A percentile compares a stretch with the other conserved stretches of the same genome.
These are phyloP conservation scores for Cydia fagiglandana DNA, from an alignment of 1,140 invertebrate genomes.

Conservation along the genomic window DNA sequence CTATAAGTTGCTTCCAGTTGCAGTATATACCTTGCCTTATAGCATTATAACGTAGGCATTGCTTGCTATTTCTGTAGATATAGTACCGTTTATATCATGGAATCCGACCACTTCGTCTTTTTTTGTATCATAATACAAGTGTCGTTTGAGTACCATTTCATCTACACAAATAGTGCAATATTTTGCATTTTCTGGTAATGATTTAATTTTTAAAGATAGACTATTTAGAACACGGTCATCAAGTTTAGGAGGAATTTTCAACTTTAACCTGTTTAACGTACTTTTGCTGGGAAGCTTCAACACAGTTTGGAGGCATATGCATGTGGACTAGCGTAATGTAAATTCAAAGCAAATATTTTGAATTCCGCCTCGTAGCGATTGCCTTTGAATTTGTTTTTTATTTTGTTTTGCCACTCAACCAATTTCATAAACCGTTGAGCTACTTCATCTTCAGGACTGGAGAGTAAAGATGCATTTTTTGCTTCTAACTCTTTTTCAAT, in stretches of 20 bases:
- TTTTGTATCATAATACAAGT: constrained; percentile 38
- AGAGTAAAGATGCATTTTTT: neutral
- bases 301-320: neutral
- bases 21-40: constrained; percentile 34
- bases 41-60: constrained; percentile 42
- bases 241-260: constrained; percentile 35
- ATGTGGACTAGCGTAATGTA: constrained; percentile 33
- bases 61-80: constrained; percentile 37
- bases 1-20: constrained; percentile 48
- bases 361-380: constrained; percentile 27
- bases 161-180: constrained; percentile 19
- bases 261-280: constrained; percentile 34
- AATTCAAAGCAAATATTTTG: constrained; percentile 35
- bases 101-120: constrained; percentile 45
- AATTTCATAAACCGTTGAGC: constrained; percentile 34
- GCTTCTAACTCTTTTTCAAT: neutral
- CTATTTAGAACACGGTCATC: constrained; percentile 31
- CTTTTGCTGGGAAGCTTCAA: constrained; percentile 31
- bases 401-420: constrained; percentile 28
- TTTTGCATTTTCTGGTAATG: constrained; percentile 32
- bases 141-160: constrained; percentile 42
- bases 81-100: constrained; percentile 40
- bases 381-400: constrained; percentile 15
- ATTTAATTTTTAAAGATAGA: constrained; percentile 31
- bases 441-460: neutral